phyloP scores from a whole-genome alignment of 2,113 vertebrate genomes.

The Salvelinus sp. region DNA sequence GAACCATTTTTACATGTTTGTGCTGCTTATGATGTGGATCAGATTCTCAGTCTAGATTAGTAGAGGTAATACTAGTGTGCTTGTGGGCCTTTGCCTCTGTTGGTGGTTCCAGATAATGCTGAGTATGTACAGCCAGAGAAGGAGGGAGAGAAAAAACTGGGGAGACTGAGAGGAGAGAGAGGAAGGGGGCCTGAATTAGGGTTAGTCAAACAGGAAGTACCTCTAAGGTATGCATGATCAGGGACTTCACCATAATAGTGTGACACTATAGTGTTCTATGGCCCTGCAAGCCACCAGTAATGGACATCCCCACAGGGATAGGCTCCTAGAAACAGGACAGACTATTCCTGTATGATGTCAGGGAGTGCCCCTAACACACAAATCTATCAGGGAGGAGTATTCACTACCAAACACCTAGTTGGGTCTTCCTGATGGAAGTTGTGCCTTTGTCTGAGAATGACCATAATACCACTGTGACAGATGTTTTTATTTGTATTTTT shows the following conservation, averaged over 20 bases:
- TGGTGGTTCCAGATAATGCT: not conserved
- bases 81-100: not conserved
- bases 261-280: not conserved
- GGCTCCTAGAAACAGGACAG: not conserved
- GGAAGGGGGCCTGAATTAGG: constrained; percentile 10
- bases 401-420: constrained; percentile 2
- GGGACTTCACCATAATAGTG: constrained; percentile 1
- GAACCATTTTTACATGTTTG: not conserved
- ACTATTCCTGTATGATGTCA: not conserved
- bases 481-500: not conserved
- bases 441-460: not conserved
- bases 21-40: not conserved
- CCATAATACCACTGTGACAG: not conserved
- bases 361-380: not conserved
- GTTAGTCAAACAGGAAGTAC: constrained; percentile 29
- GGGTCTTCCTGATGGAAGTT: not conserved
- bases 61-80: not conserved
- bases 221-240: constrained; percentile 5
- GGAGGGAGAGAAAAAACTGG: not conserved
- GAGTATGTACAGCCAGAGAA: not conserved
- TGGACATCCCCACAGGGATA: not conserved
- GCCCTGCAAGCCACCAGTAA: not conserved
- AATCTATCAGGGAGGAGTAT: constrained; percentile 14
- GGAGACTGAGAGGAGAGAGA: not conserved
- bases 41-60: not conserved